Conservation (phyloP, 2,888 invertebrate species). For the Cephonodes hylas region DNA sequence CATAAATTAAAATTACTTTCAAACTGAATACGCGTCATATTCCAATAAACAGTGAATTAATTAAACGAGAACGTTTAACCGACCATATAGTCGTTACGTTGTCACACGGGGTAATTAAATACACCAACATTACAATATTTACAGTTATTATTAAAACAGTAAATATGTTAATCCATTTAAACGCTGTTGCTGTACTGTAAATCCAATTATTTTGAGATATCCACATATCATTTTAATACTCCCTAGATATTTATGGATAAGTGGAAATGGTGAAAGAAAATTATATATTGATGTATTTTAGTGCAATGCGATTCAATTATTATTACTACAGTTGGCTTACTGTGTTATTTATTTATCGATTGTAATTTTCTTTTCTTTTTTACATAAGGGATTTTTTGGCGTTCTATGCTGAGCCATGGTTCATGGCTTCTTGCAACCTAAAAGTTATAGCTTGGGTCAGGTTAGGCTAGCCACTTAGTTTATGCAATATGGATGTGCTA, state of each 20-base stretch:
- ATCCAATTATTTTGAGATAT: not conserved
- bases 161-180: not conserved
- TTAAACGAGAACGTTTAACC: not conserved
- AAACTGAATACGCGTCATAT: not conserved
- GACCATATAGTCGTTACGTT: not conserved
- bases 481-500: too few species aligned
- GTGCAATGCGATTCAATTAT: too few species aligned
- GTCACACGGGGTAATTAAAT: constrained; percentile 7
- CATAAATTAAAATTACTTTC: not conserved
- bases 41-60: not conserved
- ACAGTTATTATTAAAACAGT: constrained; percentile 9
- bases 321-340: too few species aligned
- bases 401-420: too few species aligned
- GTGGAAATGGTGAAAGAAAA: not conserved
- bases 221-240: not conserved
- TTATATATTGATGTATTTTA: too few species aligned
- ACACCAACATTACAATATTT: not conserved
- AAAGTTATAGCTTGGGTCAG: too few species aligned
- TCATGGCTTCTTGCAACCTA: too few species aligned
- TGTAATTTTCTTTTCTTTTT: too few species aligned
- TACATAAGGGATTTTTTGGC: too few species aligned
- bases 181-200: not conserved
- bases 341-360: too few species aligned
- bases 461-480: too few species aligned
- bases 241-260: not conserved